Percentiles rank a stretch among this genome's conserved stretches.
These are phyloP conservation scores for Antheraea yamamai DNA, from an alignment of 2,888 invertebrate species.

Conservation along the genomic window DNA sequence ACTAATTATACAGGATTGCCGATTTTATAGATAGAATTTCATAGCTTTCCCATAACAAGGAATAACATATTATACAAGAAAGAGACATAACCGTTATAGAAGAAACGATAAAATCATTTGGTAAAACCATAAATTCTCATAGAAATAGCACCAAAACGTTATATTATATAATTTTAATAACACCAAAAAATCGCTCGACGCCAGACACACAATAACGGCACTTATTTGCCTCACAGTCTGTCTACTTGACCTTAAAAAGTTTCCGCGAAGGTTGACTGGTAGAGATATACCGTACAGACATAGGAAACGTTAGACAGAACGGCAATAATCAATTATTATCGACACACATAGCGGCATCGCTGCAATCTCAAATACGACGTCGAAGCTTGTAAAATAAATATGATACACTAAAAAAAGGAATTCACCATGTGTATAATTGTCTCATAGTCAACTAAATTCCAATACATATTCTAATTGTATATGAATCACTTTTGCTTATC, in stretches of 20 bases:
- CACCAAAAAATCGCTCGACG: not conserved
- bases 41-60: too few relatives aligned
- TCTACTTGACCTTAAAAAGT: conserved; percentile 13
- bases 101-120: not conserved
- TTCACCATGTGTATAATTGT: not conserved
- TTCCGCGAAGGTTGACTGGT: conserved; percentile 12
- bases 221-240: not conserved
- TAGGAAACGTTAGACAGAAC: not conserved
- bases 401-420: not conserved
- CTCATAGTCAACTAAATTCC: not conserved
- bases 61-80: too few relatives aligned
- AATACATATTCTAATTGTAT: not conserved
- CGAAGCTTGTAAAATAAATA: not conserved
- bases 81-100: not conserved
- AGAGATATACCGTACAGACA: not conserved
- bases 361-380: too few relatives aligned
- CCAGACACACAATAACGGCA: not conserved
- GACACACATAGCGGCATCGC: too few relatives aligned
- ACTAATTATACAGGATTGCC: too few relatives aligned
- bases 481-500: not conserved
- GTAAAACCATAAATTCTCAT: not conserved
- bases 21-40: too few relatives aligned
- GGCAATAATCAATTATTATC: not conserved
- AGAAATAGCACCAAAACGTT: not conserved
- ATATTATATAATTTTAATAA: not conserved